Evolutionary conservation across 2,888 invertebrate species (phyloP).

Genomic region (Camponotus fellah): DNA sequence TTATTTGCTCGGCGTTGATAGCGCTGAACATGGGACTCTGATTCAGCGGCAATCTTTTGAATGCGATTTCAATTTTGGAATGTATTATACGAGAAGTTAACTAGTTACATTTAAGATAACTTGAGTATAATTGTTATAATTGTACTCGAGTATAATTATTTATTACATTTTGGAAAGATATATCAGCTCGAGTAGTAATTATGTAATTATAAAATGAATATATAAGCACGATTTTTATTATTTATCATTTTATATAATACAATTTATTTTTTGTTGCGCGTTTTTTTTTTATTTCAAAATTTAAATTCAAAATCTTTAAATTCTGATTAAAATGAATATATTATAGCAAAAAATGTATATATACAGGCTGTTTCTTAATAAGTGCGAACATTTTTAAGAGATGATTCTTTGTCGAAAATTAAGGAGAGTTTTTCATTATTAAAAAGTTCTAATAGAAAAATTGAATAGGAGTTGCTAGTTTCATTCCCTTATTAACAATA

Average conservation of each 20-base stretch:
- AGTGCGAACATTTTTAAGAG: too few species aligned
- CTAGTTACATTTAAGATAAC: constrained; percentile 17
- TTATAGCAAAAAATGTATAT: too few species aligned
- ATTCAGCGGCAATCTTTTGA: constrained; percentile 23
- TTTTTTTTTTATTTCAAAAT: background rate
- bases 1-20: constrained; percentile 24
- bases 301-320: background rate
- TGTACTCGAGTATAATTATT: constrained; percentile 16
- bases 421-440: too few species aligned
- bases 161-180: constrained; percentile 15
- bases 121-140: constrained; percentile 12
- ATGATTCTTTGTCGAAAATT: too few species aligned
- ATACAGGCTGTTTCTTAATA: too few species aligned
- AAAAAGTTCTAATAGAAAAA: too few species aligned
- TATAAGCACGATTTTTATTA: constrained; percentile 10
- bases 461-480: too few species aligned
- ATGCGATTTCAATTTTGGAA: constrained; percentile 51
- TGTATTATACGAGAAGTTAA: constrained; percentile 39
- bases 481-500: too few species aligned
- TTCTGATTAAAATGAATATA: background rate
- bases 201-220: background rate
- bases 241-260: background rate
- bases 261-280: background rate
- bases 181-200: constrained; percentile 1
- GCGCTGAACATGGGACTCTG: background rate